Base-by-base conservation (phyloP, 23 tunicate species). In the Halocynthia aurantium region DNA sequence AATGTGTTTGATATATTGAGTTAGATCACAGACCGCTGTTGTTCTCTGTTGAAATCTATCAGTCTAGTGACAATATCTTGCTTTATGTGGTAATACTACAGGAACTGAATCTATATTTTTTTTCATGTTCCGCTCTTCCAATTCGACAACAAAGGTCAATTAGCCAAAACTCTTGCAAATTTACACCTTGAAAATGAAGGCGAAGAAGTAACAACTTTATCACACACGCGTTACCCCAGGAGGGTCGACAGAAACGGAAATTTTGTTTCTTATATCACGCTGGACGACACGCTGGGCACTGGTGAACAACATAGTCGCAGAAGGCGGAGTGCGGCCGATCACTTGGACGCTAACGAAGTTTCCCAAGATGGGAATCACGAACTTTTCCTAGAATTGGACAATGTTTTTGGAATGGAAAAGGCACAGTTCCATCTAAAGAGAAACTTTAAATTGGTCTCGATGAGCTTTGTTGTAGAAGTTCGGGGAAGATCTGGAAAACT, bases 401-500 rank as follows among this genome's bases (percentile, higher is more conserved):
- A 86, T 75, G 73, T 82, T 20, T 51, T 73, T 17, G 88, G 78
- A 17, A 72, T 84, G 44, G 82, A 85, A 8, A 61, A 87, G 50
- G 84, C 98, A 18, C 57, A 70, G 19, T 72, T 92, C n/a, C 88
- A 85, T 22, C 70, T 92, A 40, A 82, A 69, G 57, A 73, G 88
- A 79, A 92, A 92, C 75, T 92, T 86, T 65, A 92, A 92, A 70
- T 74, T 92, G 49, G 98, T 92, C 61, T 82, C 98, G 51, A 73
- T 79, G 76, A 86, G 83, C 86, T 92, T 92, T 73, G 57, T 82
- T 44, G 88, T 92, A 17, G 98, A 92, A 68, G 87, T 87, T 52
- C 68, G 92, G 54, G 81, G 88, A 11, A 52, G 85, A 10, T 85
- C 80, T 17, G 98, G 98, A 60, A 92, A 92, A 71, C 75, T 92